Conservation (phyloP, 2,888 invertebrate genomes). For the Metallyticus violacea region DNA sequence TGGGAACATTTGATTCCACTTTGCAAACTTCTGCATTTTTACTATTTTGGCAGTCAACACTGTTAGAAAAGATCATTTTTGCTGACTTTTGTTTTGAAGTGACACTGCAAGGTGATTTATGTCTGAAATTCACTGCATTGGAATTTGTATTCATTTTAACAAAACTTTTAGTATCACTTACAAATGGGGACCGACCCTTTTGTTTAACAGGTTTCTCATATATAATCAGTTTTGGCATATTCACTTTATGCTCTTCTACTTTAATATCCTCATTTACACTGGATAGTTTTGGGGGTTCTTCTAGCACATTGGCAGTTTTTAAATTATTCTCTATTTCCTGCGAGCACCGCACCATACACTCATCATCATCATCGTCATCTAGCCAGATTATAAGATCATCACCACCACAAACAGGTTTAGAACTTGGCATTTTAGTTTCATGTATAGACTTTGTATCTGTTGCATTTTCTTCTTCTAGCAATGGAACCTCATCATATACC, state of each 20-base stretch:
- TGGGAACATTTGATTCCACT: background rate
- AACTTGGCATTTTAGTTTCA: background rate
- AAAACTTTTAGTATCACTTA: background rate
- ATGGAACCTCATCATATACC: background rate
- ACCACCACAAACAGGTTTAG: background rate
- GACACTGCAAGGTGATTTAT: background rate
- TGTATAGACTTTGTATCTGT: background rate
- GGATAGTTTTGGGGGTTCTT: too few species aligned
- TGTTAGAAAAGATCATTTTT: background rate
- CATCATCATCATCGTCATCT: constrained; percentile 5
- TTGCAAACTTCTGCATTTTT: background rate
- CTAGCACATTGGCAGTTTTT: background rate
- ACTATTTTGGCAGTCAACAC: background rate
- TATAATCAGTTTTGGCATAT: background rate
- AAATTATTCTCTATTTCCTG: constrained; percentile 9
- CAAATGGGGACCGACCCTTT: background rate
- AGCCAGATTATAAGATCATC: background rate
- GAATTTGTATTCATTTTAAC: background rate
- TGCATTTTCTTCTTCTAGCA: background rate
- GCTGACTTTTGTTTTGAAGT: background rate
- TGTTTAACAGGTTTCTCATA: background rate
- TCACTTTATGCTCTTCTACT: background rate
- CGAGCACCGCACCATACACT: background rate
- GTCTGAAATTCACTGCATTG: background rate
- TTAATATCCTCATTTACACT: background rate